phyloP scores from a whole-genome alignment of 2,797 vertebrate genomes.

The Aplochiton taeniatus region DNA sequence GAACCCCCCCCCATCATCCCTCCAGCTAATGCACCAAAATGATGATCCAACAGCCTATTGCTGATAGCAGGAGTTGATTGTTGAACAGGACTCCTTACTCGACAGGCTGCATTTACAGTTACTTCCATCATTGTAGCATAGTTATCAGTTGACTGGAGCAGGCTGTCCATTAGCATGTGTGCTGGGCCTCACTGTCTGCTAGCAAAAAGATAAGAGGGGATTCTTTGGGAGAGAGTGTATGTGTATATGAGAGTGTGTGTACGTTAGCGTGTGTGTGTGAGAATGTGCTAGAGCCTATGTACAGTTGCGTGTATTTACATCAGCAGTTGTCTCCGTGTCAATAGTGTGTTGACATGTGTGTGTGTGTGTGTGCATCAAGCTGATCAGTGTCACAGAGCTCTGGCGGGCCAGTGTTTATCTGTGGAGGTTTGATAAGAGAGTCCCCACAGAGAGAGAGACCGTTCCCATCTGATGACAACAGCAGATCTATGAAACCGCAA shows the following conservation, averaged over 20 bases:
- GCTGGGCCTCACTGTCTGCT: slow-evolving; percentile 33
- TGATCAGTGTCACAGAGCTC: too few relatives aligned
- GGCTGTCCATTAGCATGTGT: slow-evolving; percentile 30
- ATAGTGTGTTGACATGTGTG: too few relatives aligned
- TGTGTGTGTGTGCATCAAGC: too few relatives aligned
- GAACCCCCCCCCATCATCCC: too few relatives aligned
- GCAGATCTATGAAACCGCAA: background rate
- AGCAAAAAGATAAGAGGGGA: slow-evolving; percentile 7
- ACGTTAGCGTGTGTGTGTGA: background rate
- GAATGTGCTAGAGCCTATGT: background rate
- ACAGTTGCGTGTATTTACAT: background rate
- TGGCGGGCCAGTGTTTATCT: background rate
- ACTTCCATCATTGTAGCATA: slow-evolving; percentile 34
- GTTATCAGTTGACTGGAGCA: background rate
- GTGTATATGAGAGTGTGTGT: background rate
- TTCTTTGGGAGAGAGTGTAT: slow-evolving; percentile 35
- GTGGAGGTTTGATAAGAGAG: background rate
- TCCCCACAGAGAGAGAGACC: background rate
- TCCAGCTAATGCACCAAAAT: too few relatives aligned
- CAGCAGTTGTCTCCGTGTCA: background rate
- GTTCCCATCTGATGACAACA: slow-evolving; percentile 3
- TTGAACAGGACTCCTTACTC: too few relatives aligned
- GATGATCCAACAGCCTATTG: too few relatives aligned
- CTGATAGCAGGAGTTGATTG: too few relatives aligned
- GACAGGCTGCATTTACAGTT: slow-evolving; percentile 14